A percentile compares a stretch with the other conserved stretches of the same genome.
phyloP scores from a whole-genome alignment of 2,888 invertebrate species.

The Metallyticus violacea region DNA sequence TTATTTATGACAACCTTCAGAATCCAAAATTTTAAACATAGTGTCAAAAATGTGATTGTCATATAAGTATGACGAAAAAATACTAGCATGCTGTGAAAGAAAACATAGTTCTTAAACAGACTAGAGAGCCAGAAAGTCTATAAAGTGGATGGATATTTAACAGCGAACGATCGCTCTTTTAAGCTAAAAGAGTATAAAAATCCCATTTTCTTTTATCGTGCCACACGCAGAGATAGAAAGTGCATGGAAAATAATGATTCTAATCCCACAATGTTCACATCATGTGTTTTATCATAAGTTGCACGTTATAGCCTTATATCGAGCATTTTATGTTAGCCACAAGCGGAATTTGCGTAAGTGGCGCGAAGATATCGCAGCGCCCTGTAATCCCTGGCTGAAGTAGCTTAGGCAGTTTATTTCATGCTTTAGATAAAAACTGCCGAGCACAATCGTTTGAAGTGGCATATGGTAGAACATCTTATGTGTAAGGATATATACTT shows the following conservation, averaged over 20 bases:
- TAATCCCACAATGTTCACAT: not conserved
- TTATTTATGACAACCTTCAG: no score
- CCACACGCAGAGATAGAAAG: not conserved
- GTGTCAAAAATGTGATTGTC: no score
- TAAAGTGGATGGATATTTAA: no score
- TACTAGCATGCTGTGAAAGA: no score
- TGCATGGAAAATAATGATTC: not conserved
- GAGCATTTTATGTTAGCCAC: not conserved
- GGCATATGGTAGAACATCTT: not conserved
- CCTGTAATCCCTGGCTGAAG: not conserved
- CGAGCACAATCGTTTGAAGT: not conserved
- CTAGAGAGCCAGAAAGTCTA: no score
- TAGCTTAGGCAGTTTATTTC: not conserved
- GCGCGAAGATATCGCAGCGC: not conserved
- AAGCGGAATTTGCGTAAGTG: no score
- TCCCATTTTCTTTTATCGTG: not conserved
- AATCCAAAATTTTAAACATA: no score
- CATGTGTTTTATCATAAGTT: not conserved
- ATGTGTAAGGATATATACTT: no score
- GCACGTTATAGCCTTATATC: not conserved
- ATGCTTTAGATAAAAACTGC: not conserved
- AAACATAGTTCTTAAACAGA: no score
- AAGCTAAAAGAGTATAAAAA: no score
- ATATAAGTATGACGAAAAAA: no score
- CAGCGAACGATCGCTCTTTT: no score